Evolutionary conservation across 2,113 vertebrate species (phyloP).

Genomic region (Vidua macroura): DNA sequence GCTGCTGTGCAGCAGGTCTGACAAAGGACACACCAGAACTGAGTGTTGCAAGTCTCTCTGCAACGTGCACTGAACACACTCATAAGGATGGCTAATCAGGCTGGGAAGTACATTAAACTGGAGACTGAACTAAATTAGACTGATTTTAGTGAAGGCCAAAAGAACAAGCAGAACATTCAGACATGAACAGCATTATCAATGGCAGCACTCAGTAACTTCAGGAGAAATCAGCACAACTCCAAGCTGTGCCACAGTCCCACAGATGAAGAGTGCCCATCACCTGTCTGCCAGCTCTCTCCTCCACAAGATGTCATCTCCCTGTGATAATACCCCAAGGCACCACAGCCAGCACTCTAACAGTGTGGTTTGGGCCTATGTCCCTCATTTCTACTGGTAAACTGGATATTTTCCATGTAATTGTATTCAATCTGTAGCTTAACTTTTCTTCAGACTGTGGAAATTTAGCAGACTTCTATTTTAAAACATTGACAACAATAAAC

Average conservation of each 20-base stretch:
- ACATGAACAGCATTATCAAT: background rate
- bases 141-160: background rate
- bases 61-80: background rate
- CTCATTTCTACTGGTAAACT: background rate
- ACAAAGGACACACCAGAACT: background rate
- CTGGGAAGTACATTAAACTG: background rate
- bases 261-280: background rate
- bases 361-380: background rate
- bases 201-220: background rate
- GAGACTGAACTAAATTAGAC: background rate
- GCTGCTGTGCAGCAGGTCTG: background rate
- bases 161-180: background rate
- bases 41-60: background rate
- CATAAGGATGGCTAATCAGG: background rate
- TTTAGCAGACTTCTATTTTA: background rate
- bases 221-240: background rate
- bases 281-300: background rate
- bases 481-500: background rate
- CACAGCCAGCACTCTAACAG: background rate
- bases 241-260: background rate
- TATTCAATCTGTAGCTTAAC: background rate
- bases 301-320: background rate
- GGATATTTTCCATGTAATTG: background rate
- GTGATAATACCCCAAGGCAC: background rate
- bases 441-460: background rate